Evolutionary conservation across 2,113 vertebrate species (phyloP).

Genomic region (Callorhinus ursinus): DNA sequence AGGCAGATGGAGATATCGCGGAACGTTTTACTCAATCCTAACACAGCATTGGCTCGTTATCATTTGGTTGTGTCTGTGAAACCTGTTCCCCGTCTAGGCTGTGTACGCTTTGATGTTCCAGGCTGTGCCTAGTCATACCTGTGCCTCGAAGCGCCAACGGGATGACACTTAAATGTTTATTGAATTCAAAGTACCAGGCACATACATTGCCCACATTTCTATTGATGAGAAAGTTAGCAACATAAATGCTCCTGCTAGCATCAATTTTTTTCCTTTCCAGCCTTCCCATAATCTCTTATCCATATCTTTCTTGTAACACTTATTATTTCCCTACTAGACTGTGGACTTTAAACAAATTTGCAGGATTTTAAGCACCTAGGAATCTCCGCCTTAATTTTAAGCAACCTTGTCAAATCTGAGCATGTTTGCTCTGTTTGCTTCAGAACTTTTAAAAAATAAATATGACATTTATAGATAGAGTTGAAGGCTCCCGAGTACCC

Average conservation of each 20-base stretch:
- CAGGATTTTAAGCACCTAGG: not conserved
- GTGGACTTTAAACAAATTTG: not conserved
- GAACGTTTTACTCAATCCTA: not conserved
- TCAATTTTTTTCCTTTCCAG: not conserved
- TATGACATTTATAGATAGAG: not conserved
- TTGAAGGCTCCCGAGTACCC: not conserved
- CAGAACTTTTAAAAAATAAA: conserved; percentile 19
- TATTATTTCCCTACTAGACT: not conserved
- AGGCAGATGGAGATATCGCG: not conserved
- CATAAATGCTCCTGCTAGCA: not conserved
- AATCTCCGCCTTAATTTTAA: not conserved
- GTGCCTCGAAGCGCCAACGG: not conserved
- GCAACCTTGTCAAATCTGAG: not conserved
- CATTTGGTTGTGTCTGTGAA: not conserved
- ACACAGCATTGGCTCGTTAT: not conserved
- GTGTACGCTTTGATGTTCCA: not conserved
- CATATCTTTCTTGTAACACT: not conserved
- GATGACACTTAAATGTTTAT: not conserved
- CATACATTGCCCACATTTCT: not conserved
- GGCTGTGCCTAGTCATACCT: not conserved
- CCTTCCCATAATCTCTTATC: not conserved
- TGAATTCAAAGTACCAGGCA: not conserved
- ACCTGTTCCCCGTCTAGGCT: not conserved
- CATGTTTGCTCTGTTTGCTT: conserved; percentile 26
- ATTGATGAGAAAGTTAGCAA: not conserved